Percentiles rank a stretch among this genome's conserved stretches.
phyloP scores from a whole-genome alignment of 1,140 invertebrate genomes.

The Ceratina calcarata region DNA sequence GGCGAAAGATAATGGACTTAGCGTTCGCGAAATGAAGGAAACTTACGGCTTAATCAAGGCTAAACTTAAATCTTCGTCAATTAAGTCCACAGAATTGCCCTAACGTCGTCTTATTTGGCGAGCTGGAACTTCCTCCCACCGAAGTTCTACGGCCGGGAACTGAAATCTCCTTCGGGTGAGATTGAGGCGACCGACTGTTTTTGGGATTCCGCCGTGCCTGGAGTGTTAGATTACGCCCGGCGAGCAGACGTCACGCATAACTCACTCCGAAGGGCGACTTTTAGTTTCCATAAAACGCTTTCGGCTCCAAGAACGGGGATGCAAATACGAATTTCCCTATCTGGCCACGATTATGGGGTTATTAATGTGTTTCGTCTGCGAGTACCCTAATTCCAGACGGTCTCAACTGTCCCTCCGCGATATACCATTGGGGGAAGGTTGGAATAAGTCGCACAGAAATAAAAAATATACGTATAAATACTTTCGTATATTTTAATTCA shows the following conservation, averaged over 20 bases:
- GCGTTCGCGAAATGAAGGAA: too few relatives aligned
- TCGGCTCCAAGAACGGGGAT: slow-evolving; percentile 40
- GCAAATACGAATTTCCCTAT: slow-evolving; percentile 67
- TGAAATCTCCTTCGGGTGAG: not conserved
- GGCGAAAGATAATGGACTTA: too few relatives aligned
- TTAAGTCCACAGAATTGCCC: slow-evolving; percentile 3
- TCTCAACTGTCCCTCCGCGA: too few relatives aligned
- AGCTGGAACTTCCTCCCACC: not conserved
- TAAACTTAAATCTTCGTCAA: not conserved
- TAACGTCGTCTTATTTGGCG: slow-evolving; percentile 1
- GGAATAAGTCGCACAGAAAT: too few relatives aligned
- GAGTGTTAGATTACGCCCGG: slow-evolving; percentile 48
- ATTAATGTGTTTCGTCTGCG: slow-evolving; percentile 24
- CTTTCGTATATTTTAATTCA: too few relatives aligned
- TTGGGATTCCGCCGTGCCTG: not conserved
- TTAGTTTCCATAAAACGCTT: slow-evolving; percentile 76
- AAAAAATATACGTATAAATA: too few relatives aligned
- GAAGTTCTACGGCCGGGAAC: too few relatives aligned
- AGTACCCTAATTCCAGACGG: not conserved
- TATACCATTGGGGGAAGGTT: too few relatives aligned
- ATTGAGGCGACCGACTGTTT: not conserved
- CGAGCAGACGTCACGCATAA: slow-evolving; percentile 61
- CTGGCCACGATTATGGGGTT: not conserved
- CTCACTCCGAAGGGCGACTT: slow-evolving; percentile 68
- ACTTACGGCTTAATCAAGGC: too few relatives aligned